Evolutionary conservation across 2,888 invertebrate species (phyloP).

Genomic region (Horisme vitalbata): DNA sequence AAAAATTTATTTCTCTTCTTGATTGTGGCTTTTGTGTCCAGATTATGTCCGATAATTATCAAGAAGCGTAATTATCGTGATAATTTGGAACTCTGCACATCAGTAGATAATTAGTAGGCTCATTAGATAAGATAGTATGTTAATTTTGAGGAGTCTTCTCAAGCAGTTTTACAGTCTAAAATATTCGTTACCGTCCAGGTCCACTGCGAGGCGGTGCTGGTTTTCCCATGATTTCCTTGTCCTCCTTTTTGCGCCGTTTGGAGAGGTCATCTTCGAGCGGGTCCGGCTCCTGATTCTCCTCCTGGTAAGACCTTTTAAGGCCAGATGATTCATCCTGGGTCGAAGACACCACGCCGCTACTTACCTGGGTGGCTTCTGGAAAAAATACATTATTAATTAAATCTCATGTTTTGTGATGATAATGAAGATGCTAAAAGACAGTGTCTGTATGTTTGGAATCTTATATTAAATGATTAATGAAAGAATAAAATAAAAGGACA

Average conservation of each 20-base stretch:
- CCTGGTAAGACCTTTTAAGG: constrained; percentile 53
- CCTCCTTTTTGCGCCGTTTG: constrained; percentile 88
- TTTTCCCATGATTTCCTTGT: constrained; percentile 81
- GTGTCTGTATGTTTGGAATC: not conserved
- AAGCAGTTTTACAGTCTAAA: too few relatives aligned
- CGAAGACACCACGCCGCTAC: constrained; percentile 67
- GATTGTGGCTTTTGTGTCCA: too few relatives aligned
- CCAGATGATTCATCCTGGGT: constrained; percentile 63
- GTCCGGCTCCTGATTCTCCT: constrained; percentile 82
- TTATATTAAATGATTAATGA: constrained; percentile 19
- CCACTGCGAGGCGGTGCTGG: constrained; percentile 64
- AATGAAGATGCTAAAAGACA: not conserved
- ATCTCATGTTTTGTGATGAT: not conserved
- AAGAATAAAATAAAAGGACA: constrained; percentile 15
- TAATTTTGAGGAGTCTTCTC: too few relatives aligned
- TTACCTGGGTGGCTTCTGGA: constrained; percentile 57
- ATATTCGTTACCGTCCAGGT: constrained; percentile 57
- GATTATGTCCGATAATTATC: too few relatives aligned
- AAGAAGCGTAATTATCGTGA: too few relatives aligned
- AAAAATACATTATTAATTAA: not conserved
- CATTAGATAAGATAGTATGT: too few relatives aligned
- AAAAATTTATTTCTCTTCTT: too few relatives aligned
- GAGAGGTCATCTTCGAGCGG: constrained; percentile 85
- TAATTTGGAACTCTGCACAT: too few relatives aligned
- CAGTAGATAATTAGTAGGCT: too few relatives aligned